Evolutionary conservation across 2,113 vertebrate genomes (phyloP).

Genomic region (Coreoperca whiteheadi): DNA sequence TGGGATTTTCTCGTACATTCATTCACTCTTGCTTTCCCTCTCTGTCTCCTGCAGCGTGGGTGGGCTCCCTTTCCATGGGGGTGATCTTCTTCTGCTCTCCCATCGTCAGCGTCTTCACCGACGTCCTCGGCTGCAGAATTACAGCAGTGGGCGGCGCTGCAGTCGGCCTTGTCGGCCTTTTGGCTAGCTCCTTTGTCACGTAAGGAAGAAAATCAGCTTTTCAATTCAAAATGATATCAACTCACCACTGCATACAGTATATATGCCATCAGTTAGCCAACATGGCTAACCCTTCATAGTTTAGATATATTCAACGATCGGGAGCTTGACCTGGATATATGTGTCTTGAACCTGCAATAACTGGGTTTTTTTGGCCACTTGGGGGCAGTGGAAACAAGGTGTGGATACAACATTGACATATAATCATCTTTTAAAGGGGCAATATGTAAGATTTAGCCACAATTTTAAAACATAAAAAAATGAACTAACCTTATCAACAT

Average conservation of each 20-base stretch:
- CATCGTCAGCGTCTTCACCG: slow-evolving; percentile 95
- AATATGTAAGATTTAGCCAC: no score
- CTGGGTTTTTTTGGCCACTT: no score
- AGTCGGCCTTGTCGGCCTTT: slow-evolving; percentile 90
- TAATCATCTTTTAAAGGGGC: no score
- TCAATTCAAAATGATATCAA: background rate
- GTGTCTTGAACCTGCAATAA: no score
- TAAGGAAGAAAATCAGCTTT: slow-evolving; percentile 75
- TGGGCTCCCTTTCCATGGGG: slow-evolving; percentile 95
- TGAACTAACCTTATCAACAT: no score
- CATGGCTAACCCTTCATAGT: background rate
- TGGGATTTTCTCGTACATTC: slow-evolving; percentile 11
- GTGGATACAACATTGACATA: background rate
- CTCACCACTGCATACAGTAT: background rate
- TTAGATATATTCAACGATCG: background rate
- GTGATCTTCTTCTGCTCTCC: slow-evolving; percentile 99
- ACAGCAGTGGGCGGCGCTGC: slow-evolving; percentile 92
- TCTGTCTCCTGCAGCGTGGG: slow-evolving; percentile 88
- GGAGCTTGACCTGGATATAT: no score
- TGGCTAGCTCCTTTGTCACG: slow-evolving; percentile 95
- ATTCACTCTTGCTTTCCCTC: slow-evolving; percentile 1
- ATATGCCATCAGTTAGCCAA: background rate
- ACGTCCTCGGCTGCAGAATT: slow-evolving; percentile 90
- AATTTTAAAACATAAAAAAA: no score
- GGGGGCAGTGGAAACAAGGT: background rate